Base-by-base conservation (phyloP, 1,140 invertebrate species). In the Drosophila mojavensis region DNA sequence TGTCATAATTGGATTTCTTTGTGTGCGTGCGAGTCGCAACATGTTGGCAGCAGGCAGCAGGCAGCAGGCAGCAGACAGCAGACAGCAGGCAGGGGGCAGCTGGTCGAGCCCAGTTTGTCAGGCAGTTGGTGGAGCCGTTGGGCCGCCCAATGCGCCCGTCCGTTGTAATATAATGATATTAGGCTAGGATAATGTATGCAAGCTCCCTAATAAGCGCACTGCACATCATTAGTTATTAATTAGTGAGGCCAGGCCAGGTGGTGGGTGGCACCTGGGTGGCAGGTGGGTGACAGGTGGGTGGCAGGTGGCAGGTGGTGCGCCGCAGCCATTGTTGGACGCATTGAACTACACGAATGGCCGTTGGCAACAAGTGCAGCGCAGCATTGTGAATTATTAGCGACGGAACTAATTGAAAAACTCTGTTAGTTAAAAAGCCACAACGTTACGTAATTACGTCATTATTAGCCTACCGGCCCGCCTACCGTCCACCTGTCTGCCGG, bases 191-290 rank as follows among this genome's bases (percentile, higher is more conserved):
- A 86, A 85, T 85, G 83, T 83, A 86, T 88, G 82, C 83, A 75
- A 64, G 72, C 71, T 66, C 55, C 66, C 79, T 83, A 86, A 88
- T 86, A 88, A 88, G 84, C 84, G 83, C 83, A 86, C 83, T 86
- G 83, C 83, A 86, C 83, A 86, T 88, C 82, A 86, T 86, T 86
- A 86, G 83, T 86, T 88, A 86, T 88, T 88, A 86, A 86, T 86
- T 86, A 86, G 83, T 73, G 65, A 24, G 70, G 76, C 33, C 48
- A 28, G 17, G 53, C 55, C 28, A 45, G 41, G 0, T 20, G 33
- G 13, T 28, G 30, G 61, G 0, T n/a, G 30, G 26, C 17, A 39
- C 1, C 2, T 24, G 20, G 30, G 6, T 13, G n/a, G 43, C 36
- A 15, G 53, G 24, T 17, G 26, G 62, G 20, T 2, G 20, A 2